Percentiles rank a stretch among this genome's conserved stretches.
Conservation (phyloP, 30 jellyfish, hydroid and myxozoan genomes). For the Morbakka virulenta region DNA sequence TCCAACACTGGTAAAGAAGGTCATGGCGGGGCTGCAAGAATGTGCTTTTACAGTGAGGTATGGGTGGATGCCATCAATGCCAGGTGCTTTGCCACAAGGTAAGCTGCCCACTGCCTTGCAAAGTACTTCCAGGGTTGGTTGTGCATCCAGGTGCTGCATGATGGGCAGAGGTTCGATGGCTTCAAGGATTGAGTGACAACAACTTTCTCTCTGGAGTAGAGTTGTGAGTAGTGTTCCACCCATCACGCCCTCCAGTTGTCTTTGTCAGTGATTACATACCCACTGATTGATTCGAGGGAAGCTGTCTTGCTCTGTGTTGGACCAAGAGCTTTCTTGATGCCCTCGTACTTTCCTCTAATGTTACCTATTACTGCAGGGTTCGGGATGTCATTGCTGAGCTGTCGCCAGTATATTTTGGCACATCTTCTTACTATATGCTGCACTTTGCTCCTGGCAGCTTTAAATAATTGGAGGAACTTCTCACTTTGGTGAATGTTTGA, state of each 20-base stretch:
- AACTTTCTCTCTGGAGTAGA: no score
- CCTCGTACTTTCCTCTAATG: no score
- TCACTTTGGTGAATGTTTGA: no score
- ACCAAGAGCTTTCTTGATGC: no score
- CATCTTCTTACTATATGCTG: no score
- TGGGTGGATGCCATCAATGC: conserved; percentile 35
- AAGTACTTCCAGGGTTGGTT: background rate
- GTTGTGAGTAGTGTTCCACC: background rate
- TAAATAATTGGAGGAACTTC: no score
- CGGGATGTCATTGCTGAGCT: no score
- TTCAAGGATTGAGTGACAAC: background rate
- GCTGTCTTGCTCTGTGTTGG: no score
- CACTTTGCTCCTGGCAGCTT: no score
- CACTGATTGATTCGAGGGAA: no score
- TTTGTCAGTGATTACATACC: background rate
- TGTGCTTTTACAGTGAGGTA: background rate
- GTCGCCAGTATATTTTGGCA: no score
- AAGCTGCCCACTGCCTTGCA: conserved; percentile 12
- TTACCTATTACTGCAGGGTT: no score
- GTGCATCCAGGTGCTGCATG: background rate
- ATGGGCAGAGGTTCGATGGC: background rate
- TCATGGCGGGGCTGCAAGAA: background rate
- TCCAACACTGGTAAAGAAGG: background rate
- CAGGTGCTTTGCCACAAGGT: conserved; percentile 33
- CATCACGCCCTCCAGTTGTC: background rate